A percentile compares a stretch with the other conserved stretches of the same genome.
Conservation (phyloP, 2,888 invertebrate species). For the Coecobrya sp. region DNA sequence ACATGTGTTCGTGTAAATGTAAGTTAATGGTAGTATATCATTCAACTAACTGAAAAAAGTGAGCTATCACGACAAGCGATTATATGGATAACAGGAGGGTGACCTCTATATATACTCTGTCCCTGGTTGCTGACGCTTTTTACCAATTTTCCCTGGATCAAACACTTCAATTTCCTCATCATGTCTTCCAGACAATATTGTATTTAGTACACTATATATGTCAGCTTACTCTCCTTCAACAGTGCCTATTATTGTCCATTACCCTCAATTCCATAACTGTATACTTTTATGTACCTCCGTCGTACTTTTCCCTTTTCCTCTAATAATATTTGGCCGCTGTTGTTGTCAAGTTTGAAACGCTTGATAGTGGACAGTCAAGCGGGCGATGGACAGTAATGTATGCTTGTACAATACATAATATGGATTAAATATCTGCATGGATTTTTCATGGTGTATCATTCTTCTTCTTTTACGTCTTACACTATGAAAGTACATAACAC, state of each 20-base stretch:
- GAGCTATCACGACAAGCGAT: slow-evolving; percentile 70
- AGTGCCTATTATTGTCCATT: slow-evolving; percentile 74
- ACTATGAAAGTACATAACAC: slow-evolving; percentile 27
- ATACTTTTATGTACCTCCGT: neutral
- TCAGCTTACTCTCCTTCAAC: slow-evolving; percentile 49
- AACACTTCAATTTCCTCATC: slow-evolving; percentile 52
- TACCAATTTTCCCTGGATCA: slow-evolving; percentile 9
- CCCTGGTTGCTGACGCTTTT: neutral
- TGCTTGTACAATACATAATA: slow-evolving; percentile 42
- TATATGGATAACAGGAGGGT: slow-evolving; percentile 63
- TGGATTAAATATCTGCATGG: slow-evolving; percentile 62
- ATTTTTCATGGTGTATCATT: slow-evolving; percentile 45
- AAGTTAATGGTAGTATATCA: slow-evolving; percentile 55
- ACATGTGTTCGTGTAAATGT: slow-evolving; percentile 46
- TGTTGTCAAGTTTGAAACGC: slow-evolving; percentile 26
- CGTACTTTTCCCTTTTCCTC: neutral
- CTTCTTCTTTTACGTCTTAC: slow-evolving; percentile 17
- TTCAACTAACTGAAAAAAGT: slow-evolving; percentile 34
- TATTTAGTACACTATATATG: neutral
- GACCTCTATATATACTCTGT: slow-evolving; percentile 62
- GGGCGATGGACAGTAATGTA: neutral
- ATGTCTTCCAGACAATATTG: neutral
- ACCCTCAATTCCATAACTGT: slow-evolving; percentile 70
- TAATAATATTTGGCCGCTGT: slow-evolving; percentile 18
- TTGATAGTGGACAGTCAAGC: slow-evolving; percentile 27